Evolutionary conservation across 2,113 vertebrate genomes (phyloP).

Genomic region (Vanacampus margaritifer): DNA sequence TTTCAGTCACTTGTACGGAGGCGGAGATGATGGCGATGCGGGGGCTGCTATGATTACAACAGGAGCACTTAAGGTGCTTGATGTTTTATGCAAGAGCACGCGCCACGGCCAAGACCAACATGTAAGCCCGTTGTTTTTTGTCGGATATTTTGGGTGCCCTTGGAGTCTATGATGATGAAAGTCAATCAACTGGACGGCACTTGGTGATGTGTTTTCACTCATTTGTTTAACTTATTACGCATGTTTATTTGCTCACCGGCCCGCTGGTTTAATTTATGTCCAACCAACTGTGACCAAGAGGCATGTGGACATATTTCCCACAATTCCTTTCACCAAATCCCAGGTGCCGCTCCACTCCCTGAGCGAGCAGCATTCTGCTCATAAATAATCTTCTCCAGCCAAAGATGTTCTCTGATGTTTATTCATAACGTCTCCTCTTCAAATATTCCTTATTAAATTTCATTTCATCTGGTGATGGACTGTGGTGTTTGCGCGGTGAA

Average conservation of each 20-base stretch:
- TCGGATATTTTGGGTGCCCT: conserved; percentile 12
- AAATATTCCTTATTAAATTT: conserved; percentile 38
- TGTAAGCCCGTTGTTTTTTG: conserved; percentile 17
- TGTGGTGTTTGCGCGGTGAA: conserved; percentile 19
- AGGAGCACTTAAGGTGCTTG: conserved; percentile 65
- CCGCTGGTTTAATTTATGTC: conserved; percentile 49
- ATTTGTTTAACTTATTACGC: not conserved
- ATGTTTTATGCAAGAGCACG: conserved; percentile 67
- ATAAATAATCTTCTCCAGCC: conserved; percentile 50
- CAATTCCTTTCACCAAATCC: conserved; percentile 39
- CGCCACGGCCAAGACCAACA: conserved; percentile 30
- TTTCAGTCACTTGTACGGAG: conserved; percentile 50
- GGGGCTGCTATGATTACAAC: conserved; percentile 60
- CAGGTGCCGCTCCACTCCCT: conserved; percentile 11
- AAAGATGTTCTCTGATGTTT: conserved; percentile 45
- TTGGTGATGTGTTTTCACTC: not conserved
- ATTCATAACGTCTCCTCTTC: conserved; percentile 30
- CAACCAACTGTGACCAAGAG: conserved; percentile 48
- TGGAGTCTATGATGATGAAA: conserved; percentile 14
- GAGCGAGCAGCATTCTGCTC: conserved; percentile 2
- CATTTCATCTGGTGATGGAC: conserved; percentile 28
- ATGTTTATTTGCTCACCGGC: conserved; percentile 18
- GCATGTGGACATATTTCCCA: conserved; percentile 55
- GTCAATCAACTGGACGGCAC: conserved; percentile 9
- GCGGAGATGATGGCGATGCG: conserved; percentile 55